phyloP scores from a whole-genome alignment of 2,888 invertebrate genomes.

The Gasteruption jaculator region DNA sequence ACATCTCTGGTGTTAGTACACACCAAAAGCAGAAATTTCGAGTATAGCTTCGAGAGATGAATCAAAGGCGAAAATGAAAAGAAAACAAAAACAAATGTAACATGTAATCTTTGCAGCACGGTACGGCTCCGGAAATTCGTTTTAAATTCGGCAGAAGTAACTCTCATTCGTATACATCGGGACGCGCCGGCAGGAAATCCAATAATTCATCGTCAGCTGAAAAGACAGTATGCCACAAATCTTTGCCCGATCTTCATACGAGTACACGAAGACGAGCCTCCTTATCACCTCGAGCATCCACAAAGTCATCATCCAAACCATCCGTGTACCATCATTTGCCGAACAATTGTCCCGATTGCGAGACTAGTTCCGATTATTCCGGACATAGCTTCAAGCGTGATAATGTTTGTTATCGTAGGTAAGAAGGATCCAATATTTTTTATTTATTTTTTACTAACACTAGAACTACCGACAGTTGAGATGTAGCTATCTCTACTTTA shows the following conservation, averaged over 20 bases:
- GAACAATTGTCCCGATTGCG: slow-evolving; percentile 46
- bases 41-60: too few species aligned
- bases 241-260: slow-evolving; percentile 73
- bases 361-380: slow-evolving; percentile 49
- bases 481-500: too few species aligned
- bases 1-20: too few species aligned
- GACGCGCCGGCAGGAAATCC: slow-evolving; percentile 36
- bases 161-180: slow-evolving; percentile 45
- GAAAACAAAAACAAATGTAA: neutral
- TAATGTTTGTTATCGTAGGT: slow-evolving; percentile 45
- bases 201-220: slow-evolving; percentile 38
- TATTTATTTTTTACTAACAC: too few species aligned
- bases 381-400: slow-evolving; percentile 49
- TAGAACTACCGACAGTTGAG: too few species aligned
- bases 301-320: slow-evolving; percentile 38
- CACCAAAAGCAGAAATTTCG: slow-evolving; percentile 5
- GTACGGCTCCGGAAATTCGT: slow-evolving; percentile 35
- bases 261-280: slow-evolving; percentile 46
- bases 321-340: slow-evolving; percentile 35
- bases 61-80: neutral
- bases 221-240: slow-evolving; percentile 65
- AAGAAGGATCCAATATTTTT: too few species aligned
- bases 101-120: slow-evolving; percentile 28
- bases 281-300: slow-evolving; percentile 45
- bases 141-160: slow-evolving; percentile 49